Evolutionary conservation across 2,797 vertebrate genomes (phyloP), one percentile per base, ranked within the genome.

Genomic region (Schizopygopsis pylzovi): DNA sequence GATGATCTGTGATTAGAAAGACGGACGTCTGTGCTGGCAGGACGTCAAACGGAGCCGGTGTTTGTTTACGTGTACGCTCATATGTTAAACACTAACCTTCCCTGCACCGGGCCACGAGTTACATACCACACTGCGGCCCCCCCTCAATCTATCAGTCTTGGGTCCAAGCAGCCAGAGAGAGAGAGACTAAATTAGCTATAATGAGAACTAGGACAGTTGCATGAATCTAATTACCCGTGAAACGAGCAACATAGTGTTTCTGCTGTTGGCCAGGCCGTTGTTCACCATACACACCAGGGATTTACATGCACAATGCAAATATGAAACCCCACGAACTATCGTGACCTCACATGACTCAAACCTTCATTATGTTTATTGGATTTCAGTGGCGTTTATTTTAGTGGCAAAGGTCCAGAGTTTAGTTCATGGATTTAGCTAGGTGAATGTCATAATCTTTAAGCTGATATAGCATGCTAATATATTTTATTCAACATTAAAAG

Each of bases 171-270:
- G 85, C 76, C 86, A 73, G 85, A 88, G 83, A 43, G 59, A 78
- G 52, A 85, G 41, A 84, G 78, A 85, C 63, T 72, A 71, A 63
- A 52, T n/a, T 77, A 83, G 68, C 92, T 92, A 92, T 95, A 94
- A 95, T 94, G 94, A 95, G 95, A 94, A 94, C 94, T 94, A 94
- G 93, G 91, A 93, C 94, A 93, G 93, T 93, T 90, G 93, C 93
- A 95, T 95, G 93, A 94, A 95, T 94, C 93, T 95, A 95, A 95
- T 95, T 94, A 95, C 94, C 94, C 94, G 93, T 95, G 95, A 95
- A 95, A 94, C 93, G 93, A 95, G 94, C 93, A 94, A 91, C 90
- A 88, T 91, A 90, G 92, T 92, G 80, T 89, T 39, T 70, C 47
- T 92, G 93, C 91, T 92, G 90, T 82, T 88, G 83, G 91, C 93